Evolutionary conservation across 2,888 invertebrate genomes (phyloP), one percentile per base, ranked within the genome.

Genomic region (Villa cingulata): DNA sequence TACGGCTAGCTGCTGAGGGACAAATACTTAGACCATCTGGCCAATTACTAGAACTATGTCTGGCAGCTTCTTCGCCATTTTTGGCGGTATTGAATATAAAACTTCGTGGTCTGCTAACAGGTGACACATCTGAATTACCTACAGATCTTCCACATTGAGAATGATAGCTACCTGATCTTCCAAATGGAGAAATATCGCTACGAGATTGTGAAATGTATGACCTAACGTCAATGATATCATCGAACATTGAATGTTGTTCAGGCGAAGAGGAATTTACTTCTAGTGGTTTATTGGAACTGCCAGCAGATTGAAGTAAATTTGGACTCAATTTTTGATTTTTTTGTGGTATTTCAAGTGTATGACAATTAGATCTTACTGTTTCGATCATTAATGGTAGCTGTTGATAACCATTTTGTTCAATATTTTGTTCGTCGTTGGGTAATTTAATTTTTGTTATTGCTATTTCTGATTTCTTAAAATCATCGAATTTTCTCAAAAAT

Each of bases 1-100:
- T 89, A 48, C 89, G 76, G 57, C 88, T 88, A 59, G 86, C 85
- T 45, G 83, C 78, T 3, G 86, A 83, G 1, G 82, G 80, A 53
- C 82, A 82, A 49, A 82, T 75, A 64, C 83, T 84, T 54, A 82
- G 70, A 48, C 78, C 74, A 61, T 86, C 86, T 20, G 80, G 80
- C 39, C 61, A 62, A 3, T 60, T 64, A 4, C 32, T 18, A 9
- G 41, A 36, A 32, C 27, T 43, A 18, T 40, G 46, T 16, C 51
- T 45, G 10, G 37, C 29, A 37, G 52, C 52, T 14, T 44, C 42
- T 36, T 12, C 14, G 0, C 23, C 36, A 9, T 46, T 42, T 6
- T 52, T 51, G 65, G 62, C 37, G 71, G 73, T 50, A 59, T 58
- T 37, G 71, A 70, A 10, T 69, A 75, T 59, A 61, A 72, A 60